Base-by-base conservation (phyloP, 2,797 vertebrate genomes). In the Ataeniobius toweri region DNA sequence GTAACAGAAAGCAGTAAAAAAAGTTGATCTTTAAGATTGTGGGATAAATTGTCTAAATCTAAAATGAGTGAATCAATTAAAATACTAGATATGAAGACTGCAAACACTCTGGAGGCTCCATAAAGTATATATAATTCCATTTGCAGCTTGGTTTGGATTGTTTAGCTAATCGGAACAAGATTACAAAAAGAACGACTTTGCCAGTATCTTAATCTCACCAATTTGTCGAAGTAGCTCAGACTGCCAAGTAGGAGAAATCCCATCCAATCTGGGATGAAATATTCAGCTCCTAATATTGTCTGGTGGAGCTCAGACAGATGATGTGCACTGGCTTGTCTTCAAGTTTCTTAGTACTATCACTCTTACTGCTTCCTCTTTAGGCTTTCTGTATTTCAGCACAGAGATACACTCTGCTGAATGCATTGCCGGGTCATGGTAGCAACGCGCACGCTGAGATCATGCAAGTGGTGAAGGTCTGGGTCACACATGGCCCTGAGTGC, bases 401-500 rank as follows among this genome's bases (percentile, higher is more conserved):
- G 4, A 18, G 51, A 48, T 56, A 10, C 26, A 7, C 76, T 36
- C 71, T 71, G 50, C 44, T 68, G 61, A 74, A n/a, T 53, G 39
- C 72, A 58, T 80, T 74, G 53, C 79, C 28, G 73, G 81, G 83
- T 76, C 80, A 80, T n/a, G 28, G 69, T 53, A 82, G 50, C 73
- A 65, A 61, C 12, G 10, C 73, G 77, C 79, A 84, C 72, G 77
- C 75, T 86, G 80, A 83, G 86, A 83, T 88, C 84, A 89, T 61
- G 74, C n/a, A 67, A 69, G 71, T 71, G 63, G 76, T 48, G 48
- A 75, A 83, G 89, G 89, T 87, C 76, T 83, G 85, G 88, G 89
- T 92, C 85, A 86, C 55, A 75, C 71, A 71, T 61, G 63, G 77
- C 89, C 78, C 14, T 18, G 12, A 84, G 84, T 70, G 1, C 79